Conservation (phyloP, 2,113 vertebrate species). For the Ellobius talpinus region DNA sequence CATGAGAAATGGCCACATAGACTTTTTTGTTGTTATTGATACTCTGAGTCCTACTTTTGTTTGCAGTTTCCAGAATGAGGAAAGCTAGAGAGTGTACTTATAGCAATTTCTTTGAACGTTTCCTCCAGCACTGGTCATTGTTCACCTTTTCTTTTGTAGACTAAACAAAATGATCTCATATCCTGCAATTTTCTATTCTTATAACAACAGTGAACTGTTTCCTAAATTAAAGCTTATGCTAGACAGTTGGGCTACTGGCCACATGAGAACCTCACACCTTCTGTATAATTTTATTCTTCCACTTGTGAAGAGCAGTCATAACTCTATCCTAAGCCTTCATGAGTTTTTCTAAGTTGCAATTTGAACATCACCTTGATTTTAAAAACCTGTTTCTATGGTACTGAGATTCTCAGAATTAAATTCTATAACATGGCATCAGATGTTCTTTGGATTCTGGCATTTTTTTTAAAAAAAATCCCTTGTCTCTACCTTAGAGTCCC, state of each 20-base stretch:
- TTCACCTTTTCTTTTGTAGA: neutral
- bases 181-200: neutral
- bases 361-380: neutral
- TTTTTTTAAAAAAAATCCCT: neutral
- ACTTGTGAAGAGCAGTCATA: neutral
- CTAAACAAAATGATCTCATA: neutral
- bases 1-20: neutral
- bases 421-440: neutral
- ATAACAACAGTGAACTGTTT: neutral
- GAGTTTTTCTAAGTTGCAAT: neutral
- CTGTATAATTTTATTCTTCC: neutral
- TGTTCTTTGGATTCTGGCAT: neutral
- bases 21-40: neutral
- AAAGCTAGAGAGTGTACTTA: neutral
- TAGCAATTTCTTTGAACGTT: neutral
- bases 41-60: neutral
- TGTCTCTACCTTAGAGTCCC: neutral
- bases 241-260: neutral
- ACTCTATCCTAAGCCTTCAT: neutral
- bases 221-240: neutral
- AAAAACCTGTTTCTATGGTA: neutral
- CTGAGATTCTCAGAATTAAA: neutral
- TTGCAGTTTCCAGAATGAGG: neutral
- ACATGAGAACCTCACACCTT: neutral
- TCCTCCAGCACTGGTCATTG: neutral